Conservation (phyloP, 1,140 invertebrate genomes). For the Phymastichus coffea region DNA sequence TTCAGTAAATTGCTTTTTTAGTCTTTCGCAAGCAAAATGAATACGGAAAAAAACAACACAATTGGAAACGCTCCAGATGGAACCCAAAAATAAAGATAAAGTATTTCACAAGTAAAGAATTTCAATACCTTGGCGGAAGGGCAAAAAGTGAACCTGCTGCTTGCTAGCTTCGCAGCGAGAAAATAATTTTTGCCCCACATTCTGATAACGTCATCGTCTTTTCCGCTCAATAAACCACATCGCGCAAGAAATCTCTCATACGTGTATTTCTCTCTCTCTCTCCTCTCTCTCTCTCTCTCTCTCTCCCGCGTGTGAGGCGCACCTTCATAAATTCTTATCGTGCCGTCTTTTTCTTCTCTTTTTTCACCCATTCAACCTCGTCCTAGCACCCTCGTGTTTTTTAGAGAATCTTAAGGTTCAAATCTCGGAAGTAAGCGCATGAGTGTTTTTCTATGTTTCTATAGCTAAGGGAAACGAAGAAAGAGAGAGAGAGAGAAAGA, state of each 20-base stretch:
- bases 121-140: not conserved
- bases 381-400: constrained; percentile 29
- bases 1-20: too few relatives aligned
- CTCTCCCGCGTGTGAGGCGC: too few relatives aligned
- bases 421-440: constrained; percentile 43
- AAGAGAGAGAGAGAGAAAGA: constrained; percentile 17
- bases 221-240: constrained; percentile 21
- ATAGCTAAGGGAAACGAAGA: constrained; percentile 28
- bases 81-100: too few relatives aligned
- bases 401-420: constrained; percentile 51
- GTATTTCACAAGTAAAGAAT: not conserved
- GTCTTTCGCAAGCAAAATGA: too few relatives aligned
- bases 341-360: not conserved
- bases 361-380: constrained; percentile 21
- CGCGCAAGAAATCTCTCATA: not conserved
- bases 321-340: constrained; percentile 25
- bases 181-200: constrained; percentile 9
- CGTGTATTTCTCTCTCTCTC: constrained; percentile 1
- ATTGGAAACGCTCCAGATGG: too few relatives aligned
- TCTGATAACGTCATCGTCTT: constrained; percentile 23
- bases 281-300: too few relatives aligned
- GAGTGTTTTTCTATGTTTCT: constrained; percentile 44
- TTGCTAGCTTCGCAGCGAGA: not conserved
- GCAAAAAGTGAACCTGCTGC: not conserved
- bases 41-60: too few relatives aligned